phyloP scores from a whole-genome alignment of 1,140 invertebrate genomes.

The Brachionus rubens region DNA sequence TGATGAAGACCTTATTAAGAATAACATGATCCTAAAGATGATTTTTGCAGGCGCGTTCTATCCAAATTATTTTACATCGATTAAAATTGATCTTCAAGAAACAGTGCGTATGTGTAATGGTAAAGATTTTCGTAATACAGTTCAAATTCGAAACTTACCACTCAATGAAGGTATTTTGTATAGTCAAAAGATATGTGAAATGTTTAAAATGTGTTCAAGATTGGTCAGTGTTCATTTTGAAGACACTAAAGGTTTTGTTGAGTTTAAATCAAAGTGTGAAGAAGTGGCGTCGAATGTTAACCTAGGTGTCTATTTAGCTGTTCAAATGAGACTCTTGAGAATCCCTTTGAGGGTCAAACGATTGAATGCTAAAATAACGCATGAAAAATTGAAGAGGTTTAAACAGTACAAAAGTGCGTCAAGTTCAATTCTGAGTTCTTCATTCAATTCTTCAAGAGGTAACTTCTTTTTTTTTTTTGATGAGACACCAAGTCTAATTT shows the following conservation, averaged over 20 bases:
- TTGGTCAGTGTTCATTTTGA: background rate
- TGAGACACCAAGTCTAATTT: background rate
- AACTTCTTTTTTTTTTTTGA: background rate
- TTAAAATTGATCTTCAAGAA: slow-evolving; percentile 18
- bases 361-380: slow-evolving; percentile 7
- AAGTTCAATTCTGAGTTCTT: background rate
- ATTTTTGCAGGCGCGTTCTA: slow-evolving; percentile 43
- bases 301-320: slow-evolving; percentile 34
- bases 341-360: slow-evolving; percentile 27
- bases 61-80: slow-evolving; percentile 40
- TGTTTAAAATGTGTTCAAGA: slow-evolving; percentile 39
- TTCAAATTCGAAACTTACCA: slow-evolving; percentile 33
- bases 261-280: slow-evolving; percentile 21
- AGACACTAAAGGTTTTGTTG: slow-evolving; percentile 27
- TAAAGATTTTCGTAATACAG: slow-evolving; percentile 25
- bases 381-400: background rate
- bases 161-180: slow-evolving; percentile 39
- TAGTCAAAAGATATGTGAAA: slow-evolving; percentile 11
- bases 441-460: slow-evolving; percentile 1
- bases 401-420: background rate
- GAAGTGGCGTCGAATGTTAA: slow-evolving; percentile 27
- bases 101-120: background rate
- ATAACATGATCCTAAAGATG: slow-evolving; percentile 10
- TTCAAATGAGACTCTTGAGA: slow-evolving; percentile 34
- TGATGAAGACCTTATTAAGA: background rate